These are phyloP conservation scores for Takifugu bimaculatus DNA, from an alignment of 2,113 vertebrate genomes.

Conservation along the genomic window DNA sequence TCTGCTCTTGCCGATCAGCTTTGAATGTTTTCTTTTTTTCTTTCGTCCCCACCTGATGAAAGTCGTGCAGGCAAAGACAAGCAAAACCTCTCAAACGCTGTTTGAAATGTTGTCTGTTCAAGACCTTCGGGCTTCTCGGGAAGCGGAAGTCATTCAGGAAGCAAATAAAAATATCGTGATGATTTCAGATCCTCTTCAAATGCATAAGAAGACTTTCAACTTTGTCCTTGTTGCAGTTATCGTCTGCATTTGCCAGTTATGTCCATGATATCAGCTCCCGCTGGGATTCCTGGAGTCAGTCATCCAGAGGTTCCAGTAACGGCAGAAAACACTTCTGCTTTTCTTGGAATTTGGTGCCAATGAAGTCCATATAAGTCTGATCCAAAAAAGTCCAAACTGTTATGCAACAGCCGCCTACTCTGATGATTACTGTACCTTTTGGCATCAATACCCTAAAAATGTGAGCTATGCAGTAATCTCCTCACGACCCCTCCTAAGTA, in stretches of 20 bases:
- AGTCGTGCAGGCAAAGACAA: no score
- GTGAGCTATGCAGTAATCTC: constrained; percentile 49
- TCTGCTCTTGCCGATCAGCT: no score
- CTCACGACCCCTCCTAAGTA: constrained; percentile 40
- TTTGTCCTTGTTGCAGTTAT: neutral
- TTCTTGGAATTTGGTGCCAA: constrained; percentile 10
- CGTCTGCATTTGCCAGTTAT: neutral
- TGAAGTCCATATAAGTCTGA: constrained; percentile 43
- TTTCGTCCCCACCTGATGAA: no score
- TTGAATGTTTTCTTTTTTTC: no score
- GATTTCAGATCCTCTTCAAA: neutral
- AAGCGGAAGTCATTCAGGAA: no score
- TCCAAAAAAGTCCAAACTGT: constrained; percentile 19
- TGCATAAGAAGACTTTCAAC: neutral
- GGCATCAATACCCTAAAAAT: constrained; percentile 49
- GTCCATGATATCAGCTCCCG: constrained; percentile 3
- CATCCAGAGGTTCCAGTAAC: constrained; percentile 45
- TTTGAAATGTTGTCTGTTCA: no score
- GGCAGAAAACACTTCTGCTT: constrained; percentile 30
- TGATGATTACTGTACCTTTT: constrained; percentile 39
- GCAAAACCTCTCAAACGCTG: no score
- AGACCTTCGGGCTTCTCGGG: no score
- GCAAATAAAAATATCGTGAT: no score
- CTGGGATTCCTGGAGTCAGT: constrained; percentile 40
- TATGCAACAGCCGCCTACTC: constrained; percentile 26